phyloP scores from a whole-genome alignment of 2,113 vertebrate species.

The Papio anubis region DNA sequence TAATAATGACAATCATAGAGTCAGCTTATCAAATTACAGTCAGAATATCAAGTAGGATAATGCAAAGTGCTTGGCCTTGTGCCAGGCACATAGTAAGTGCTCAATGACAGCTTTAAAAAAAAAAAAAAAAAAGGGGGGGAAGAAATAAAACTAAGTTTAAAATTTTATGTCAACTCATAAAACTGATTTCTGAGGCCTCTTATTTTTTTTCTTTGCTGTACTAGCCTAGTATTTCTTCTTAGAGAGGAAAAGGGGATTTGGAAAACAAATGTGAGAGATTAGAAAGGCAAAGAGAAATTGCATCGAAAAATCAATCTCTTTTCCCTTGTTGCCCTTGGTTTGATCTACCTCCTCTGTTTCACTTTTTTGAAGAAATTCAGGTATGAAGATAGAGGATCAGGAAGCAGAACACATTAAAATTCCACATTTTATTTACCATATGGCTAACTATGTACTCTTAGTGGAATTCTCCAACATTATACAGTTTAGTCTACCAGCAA shows the following conservation, averaged over 20 bases:
- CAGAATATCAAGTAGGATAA: background rate
- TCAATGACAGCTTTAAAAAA: background rate
- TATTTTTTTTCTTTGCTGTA: background rate
- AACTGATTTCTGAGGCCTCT: background rate
- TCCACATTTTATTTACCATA: background rate
- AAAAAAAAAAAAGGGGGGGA: background rate
- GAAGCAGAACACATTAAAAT: background rate
- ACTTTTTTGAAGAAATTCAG: background rate
- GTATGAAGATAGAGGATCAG: background rate
- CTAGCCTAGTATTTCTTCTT: background rate
- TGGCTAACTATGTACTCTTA: background rate
- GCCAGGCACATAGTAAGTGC: background rate
- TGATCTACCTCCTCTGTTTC: background rate
- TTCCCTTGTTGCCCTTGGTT: background rate
- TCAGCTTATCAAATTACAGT: background rate
- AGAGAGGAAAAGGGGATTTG: background rate
- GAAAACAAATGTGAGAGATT: background rate
- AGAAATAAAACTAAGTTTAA: background rate
- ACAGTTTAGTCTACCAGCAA: constrained; percentile 66
- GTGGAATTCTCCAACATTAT: constrained; percentile 27
- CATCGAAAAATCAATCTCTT: background rate
- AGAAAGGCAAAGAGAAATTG: background rate
- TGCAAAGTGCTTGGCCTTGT: background rate
- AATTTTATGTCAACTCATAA: background rate
- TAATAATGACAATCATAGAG: background rate